Percentiles rank a stretch among this genome's conserved stretches.
phyloP scores from a whole-genome alignment of 2,113 vertebrate genomes.

The Pholis gunnellus region DNA sequence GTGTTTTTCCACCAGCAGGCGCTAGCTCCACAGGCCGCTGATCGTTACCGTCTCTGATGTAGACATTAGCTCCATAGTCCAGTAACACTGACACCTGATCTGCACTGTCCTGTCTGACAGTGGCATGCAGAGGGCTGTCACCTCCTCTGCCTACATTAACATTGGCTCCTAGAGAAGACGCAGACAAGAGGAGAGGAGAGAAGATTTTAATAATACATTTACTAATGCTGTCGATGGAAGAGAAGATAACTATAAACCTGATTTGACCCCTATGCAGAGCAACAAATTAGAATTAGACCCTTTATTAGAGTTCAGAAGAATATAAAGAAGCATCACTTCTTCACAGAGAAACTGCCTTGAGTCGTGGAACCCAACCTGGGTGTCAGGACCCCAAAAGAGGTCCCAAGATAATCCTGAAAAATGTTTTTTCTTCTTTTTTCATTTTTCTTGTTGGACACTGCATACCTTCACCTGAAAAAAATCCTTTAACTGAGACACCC shows the following conservation, averaged over 20 bases:
- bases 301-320: background rate
- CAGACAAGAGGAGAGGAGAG: background rate
- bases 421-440: no score
- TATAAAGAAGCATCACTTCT: background rate
- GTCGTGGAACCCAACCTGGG: background rate
- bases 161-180: conserved; percentile 54
- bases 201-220: background rate
- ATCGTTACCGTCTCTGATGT: conserved; percentile 56
- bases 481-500: background rate
- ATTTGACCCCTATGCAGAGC: background rate
- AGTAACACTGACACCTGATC: conserved; percentile 68
- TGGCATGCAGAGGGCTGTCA: conserved; percentile 70
- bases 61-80: conserved; percentile 69
- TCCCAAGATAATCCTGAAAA: background rate
- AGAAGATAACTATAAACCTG: background rate
- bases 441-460: background rate
- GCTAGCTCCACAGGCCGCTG: conserved; percentile 66
- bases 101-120: conserved; percentile 57
- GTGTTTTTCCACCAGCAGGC: conserved; percentile 53
- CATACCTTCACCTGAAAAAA: background rate
- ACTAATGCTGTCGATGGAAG: background rate
- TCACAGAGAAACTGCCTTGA: background rate
- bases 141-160: conserved; percentile 58
- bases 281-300: background rate
- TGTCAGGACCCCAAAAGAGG: background rate